These are phyloP conservation scores for Agelastica alni DNA, from an alignment of 2,888 invertebrate genomes.

Conservation along the genomic window DNA sequence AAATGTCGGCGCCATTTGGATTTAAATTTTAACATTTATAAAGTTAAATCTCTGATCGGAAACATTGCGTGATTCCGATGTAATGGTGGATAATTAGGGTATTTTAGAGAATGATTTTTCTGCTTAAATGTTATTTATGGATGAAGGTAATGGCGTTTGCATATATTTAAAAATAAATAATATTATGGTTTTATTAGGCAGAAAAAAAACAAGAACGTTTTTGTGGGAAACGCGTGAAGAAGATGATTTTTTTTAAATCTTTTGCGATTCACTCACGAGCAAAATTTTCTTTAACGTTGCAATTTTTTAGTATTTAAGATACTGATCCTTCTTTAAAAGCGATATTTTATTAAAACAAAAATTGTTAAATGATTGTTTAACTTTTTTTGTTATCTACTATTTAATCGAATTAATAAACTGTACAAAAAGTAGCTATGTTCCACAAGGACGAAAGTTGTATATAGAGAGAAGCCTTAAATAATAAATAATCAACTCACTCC, in stretches of 20 bases:
- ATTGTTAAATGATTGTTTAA: no score
- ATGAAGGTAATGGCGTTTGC: conserved; percentile 26
- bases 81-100: conserved; percentile 42
- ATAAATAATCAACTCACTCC: no score
- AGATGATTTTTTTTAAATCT: neutral
- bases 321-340: no score
- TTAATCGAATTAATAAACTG: no score
- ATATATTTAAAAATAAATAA: conserved; percentile 27
- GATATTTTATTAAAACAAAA: no score
- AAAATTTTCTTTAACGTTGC: neutral
- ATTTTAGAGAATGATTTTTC: conserved; percentile 30
- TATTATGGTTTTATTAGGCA: conserved; percentile 24
- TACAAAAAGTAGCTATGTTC: no score
- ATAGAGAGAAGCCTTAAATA: no score
- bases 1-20: conserved; percentile 34
- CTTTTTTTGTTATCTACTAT: no score
- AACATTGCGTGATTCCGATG: conserved; percentile 40
- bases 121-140: conserved; percentile 27
- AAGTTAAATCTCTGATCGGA: conserved; percentile 39
- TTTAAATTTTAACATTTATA: conserved; percentile 36
- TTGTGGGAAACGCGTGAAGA: conserved; percentile 7
- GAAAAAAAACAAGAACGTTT: conserved; percentile 9
- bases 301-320: no score
- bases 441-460: no score
- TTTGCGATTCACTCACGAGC: neutral